These are phyloP conservation scores for Conus betulinus DNA, from an alignment of 1,140 invertebrate species.

Conservation along the genomic window DNA sequence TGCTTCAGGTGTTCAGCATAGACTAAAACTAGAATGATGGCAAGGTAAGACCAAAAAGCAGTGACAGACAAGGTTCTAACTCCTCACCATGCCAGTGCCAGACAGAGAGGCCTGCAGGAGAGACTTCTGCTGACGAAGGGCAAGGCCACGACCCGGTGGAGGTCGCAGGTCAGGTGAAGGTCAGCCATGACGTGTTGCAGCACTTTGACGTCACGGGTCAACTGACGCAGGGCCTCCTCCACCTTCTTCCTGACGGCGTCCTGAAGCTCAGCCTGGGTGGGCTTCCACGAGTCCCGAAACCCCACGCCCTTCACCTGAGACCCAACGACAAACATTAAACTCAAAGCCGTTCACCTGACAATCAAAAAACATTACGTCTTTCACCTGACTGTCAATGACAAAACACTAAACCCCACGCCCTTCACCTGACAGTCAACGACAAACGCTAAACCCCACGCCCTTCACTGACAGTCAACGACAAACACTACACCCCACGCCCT, in stretches of 20 bases:
- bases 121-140: neutral
- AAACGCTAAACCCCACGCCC: no score
- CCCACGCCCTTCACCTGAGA: constrained; percentile 13
- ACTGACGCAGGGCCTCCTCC: neutral
- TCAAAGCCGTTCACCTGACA: neutral
- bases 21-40: no score
- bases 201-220: neutral
- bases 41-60: no score
- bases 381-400: neutral
- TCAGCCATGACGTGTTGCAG: neutral
- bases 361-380: neutral
- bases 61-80: no score
- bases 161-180: neutral
- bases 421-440: no score
- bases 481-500: no score
- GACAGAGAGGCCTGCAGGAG: neutral
- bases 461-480: no score
- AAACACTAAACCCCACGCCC: no score
- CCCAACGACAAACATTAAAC: neutral
- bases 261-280: neutral
- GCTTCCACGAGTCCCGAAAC: neutral
- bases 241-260: neutral
- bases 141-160: constrained; percentile 1
- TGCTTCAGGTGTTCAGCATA: no score
- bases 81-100: no score